Evolutionary conservation across 2,888 invertebrate species (phyloP).

Genomic region (Yponomeuta cagnagella): DNA sequence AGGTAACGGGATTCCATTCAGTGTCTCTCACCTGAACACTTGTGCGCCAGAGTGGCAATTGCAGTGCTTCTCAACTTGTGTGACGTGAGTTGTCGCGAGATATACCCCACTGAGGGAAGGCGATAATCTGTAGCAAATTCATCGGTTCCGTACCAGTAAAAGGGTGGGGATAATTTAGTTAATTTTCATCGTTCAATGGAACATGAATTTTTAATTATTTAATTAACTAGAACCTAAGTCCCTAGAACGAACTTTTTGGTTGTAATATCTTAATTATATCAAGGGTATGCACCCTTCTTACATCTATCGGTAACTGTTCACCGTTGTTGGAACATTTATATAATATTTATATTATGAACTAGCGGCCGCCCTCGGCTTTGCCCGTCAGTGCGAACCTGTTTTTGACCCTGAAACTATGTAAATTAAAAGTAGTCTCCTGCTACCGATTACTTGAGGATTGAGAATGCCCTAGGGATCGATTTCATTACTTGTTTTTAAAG

Average conservation of each 20-base stretch:
- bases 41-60: not conserved
- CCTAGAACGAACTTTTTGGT: slow-evolving; percentile 75
- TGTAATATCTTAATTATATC: slow-evolving; percentile 60
- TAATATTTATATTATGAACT: slow-evolving; percentile 19
- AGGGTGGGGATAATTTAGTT: not conserved
- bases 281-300: slow-evolving; percentile 52
- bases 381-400: not conserved
- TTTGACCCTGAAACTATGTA: not conserved
- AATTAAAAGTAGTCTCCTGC: not conserved
- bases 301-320: slow-evolving; percentile 72
- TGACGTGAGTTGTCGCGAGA: not conserved
- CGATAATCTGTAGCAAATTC: too few relatives aligned
- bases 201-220: not conserved
- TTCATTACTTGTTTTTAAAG: not conserved
- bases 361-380: not conserved
- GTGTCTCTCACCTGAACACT: not conserved
- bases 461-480: not conserved
- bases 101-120: too few relatives aligned
- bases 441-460: not conserved
- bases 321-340: slow-evolving; percentile 71
- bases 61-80: not conserved
- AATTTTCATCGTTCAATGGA: slow-evolving; percentile 4
- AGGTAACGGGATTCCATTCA: slow-evolving; percentile 56
- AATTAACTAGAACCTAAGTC: slow-evolving; percentile 60
- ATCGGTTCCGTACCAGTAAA: not conserved